phyloP scores from a whole-genome alignment of 2,888 invertebrate genomes.

The Harpalus rubripes region DNA sequence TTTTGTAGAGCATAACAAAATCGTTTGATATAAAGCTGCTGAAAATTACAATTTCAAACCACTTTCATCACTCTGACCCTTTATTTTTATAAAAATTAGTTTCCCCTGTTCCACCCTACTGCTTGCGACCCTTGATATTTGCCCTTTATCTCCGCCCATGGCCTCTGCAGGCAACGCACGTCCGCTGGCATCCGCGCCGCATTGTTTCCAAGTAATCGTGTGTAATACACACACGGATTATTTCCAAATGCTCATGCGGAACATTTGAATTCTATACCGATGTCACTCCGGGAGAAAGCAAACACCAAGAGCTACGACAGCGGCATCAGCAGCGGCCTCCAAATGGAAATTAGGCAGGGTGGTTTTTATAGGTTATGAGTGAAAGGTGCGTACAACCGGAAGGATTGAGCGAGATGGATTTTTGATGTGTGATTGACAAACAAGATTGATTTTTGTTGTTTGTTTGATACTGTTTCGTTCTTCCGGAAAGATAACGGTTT shows the following conservation, averaged over 20 bases:
- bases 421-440: no score
- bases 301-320: slow-evolving; percentile 6
- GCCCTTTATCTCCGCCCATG: neutral
- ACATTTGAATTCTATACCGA: slow-evolving; percentile 54
- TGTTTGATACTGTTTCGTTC: no score
- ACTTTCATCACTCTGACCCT: no score
- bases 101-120: no score
- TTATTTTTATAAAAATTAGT: no score
- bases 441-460: no score
- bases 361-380: neutral
- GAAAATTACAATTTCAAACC: no score
- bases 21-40: no score
- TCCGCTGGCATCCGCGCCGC: slow-evolving; percentile 31
- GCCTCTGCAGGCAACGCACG: slow-evolving; percentile 39
- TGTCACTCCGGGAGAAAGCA: slow-evolving; percentile 24
- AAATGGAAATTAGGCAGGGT: neutral
- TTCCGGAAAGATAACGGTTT: no score
- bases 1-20: no score
- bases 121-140: neutral
- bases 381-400: no score
- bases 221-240: slow-evolving; percentile 62
- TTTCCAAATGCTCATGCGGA: slow-evolving; percentile 59
- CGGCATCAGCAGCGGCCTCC: neutral
- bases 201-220: slow-evolving; percentile 62
- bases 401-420: no score